Evolutionary conservation across 1,140 invertebrate genomes (phyloP), one percentile per base, ranked within the genome.

Genomic region (Ooceraea biroi): DNA sequence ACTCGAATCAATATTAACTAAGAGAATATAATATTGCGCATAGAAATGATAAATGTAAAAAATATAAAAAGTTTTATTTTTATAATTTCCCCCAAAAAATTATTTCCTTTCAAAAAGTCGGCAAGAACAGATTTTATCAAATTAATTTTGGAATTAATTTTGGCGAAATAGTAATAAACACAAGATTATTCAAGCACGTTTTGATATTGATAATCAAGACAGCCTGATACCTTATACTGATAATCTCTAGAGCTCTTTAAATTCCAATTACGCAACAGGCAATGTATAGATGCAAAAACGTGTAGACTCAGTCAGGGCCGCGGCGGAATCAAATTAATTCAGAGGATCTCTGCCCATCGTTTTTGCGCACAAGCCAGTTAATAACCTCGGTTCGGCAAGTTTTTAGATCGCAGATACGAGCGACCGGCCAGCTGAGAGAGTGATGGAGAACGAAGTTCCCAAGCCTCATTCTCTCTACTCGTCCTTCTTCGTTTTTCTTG

Each of bases 311-410:
- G 57, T 17, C 22, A 69, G 57, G n/a, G 25, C 22, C 30, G 36
- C 14, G 60, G 12, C 30, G 3, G 8, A 78, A 7, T 8, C 50
- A 57, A 80, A 80, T 80, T 80, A 71, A 80, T 80, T 80, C 50
- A 71, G 19, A 52, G 22, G 58, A 14, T 55, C 36, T 30, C n/a
- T n/a, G n/a, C 25, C 25, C 63, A 3, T 27, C 44, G n/a, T 71
- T 69, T 77, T 57, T 66, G 5, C 66, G 50, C 19, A 30, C 61
- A 55, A 52, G 11, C 3, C 17, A 50, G 50, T 58, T 69, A 80
- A 46, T 80, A 80, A 80, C 60, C 61, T 77, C 61, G 60, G 11
- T 17, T 36, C 50, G 50, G 36, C 63, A 57, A 57, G 63, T 80
- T 80, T 58, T 71, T 57, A 57, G 36, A 80, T 69, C 30, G 25